Conservation (phyloP, 1,140 invertebrate species). For the Polypedilum pembai region DNA sequence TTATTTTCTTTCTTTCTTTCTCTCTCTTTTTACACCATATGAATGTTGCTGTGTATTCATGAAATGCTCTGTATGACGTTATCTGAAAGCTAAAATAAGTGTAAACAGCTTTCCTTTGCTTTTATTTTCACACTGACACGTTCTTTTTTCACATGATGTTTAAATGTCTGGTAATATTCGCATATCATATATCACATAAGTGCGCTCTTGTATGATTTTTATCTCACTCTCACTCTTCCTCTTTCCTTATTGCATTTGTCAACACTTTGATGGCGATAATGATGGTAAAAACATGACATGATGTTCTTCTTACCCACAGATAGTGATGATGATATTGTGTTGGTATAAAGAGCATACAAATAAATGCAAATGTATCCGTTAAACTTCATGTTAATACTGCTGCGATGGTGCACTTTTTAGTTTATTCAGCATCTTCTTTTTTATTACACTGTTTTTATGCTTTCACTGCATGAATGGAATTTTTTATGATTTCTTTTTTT, state of each 20-base stretch:
- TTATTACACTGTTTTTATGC: not conserved
- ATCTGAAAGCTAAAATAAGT: constrained; percentile 23
- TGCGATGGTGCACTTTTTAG: not conserved
- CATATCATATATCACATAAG: constrained; percentile 6
- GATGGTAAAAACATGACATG: not conserved
- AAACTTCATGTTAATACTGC: not conserved
- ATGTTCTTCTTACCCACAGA: not conserved
- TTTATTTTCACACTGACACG: not conserved
- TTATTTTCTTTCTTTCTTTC: too few species aligned
- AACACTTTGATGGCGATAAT: not conserved
- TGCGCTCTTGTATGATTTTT: not conserved
- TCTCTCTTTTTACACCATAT: too few species aligned
- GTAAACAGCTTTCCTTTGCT: constrained; percentile 24
- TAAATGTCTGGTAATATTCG: not conserved
- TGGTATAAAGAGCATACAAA: constrained; percentile 22
- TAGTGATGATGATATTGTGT: not conserved
- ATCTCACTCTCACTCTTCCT: not conserved
- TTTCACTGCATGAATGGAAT: too few species aligned
- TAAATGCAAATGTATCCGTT: constrained; percentile 26
- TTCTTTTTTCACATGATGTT: not conserved
- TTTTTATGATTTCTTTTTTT: too few species aligned
- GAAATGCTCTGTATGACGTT: not conserved
- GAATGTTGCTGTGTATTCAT: not conserved
- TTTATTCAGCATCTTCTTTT: not conserved
- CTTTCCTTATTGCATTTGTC: not conserved